Evolutionary conservation across 2,888 invertebrate species (phyloP), one percentile per base, ranked within the genome.

Genomic region (Drepana falcataria): DNA sequence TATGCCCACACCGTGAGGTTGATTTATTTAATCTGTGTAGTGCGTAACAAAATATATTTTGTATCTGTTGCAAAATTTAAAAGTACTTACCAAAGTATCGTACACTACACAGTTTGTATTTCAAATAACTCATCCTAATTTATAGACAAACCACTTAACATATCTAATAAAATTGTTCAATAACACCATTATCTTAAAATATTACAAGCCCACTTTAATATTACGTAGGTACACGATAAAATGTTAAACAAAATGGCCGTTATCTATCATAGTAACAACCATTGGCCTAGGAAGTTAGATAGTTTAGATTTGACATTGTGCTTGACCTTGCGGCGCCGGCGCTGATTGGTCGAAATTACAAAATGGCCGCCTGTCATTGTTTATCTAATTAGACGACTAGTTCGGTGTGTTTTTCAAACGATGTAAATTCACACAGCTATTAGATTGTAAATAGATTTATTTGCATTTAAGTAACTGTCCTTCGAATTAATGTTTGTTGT

Each of bases 361-460:
- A 84, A 61, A 91, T 91, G 90, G 90, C 89, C 72, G 64, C 61
- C 66, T 44, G 71, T 81, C 84, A 85, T 88, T 88, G 87, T 87
- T 82, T 83, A 79, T 77, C 68, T 85, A 86, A 90, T 89, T 88
- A 87, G 78, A 81, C 76, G 79, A 85, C 85, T 78, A 81, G 88
- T 88, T 89, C 85, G 61, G 81, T 81, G 71, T 68, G 75, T 77
- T 82, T 83, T 83, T 81, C 79, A 74, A 51, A 51, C 51, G 75
- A 72, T 73, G 69, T 63, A 66, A 69, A 74, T 77, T 74, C 55
- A 59, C 49, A 53, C 44, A 52, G 48, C 56, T 33, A 48, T 48
- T 54, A 51, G 44, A 48, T 59, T 64, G 61, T 63, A 61, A 58
- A 61, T 67, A 57, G 59, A 58, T 55, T 55, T 2, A 63, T 69